Conservation (phyloP, 2,797 vertebrate genomes). For the Ctenopoma kingsleyae region DNA sequence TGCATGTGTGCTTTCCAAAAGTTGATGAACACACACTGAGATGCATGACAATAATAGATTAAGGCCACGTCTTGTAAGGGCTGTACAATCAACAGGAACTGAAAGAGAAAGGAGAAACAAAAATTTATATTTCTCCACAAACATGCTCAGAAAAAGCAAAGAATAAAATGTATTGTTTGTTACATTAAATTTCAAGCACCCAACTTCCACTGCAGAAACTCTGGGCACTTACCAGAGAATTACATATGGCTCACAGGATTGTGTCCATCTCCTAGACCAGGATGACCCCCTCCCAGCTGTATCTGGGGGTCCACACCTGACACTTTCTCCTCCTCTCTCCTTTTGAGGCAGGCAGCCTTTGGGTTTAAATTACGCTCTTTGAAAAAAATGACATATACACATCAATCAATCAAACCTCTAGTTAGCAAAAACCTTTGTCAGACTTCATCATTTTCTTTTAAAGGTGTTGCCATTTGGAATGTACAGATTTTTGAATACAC, state of each 20-base stretch:
- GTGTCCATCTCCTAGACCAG: slow-evolving; percentile 92
- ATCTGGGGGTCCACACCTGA: slow-evolving; percentile 94
- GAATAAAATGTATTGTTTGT: not conserved
- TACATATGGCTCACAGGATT: slow-evolving; percentile 92
- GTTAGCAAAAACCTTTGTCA: not conserved
- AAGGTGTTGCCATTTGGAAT: not conserved
- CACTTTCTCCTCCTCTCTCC: slow-evolving; percentile 98
- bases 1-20: slow-evolving; percentile 56
- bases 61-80: slow-evolving; percentile 87
- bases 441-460: too few relatives aligned
- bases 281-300: slow-evolving; percentile 91
- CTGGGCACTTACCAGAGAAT: slow-evolving; percentile 72
- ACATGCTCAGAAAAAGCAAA: not conserved
- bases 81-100: slow-evolving; percentile 81
- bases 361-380: slow-evolving; percentile 98
- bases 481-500: slow-evolving; percentile 13
- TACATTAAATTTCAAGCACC: not conserved
- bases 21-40: slow-evolving; percentile 78
- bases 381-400: slow-evolving; percentile 11
- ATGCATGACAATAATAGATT: slow-evolving; percentile 82
- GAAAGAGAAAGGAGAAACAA: slow-evolving; percentile 50
- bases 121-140: not conserved
- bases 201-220: not conserved
- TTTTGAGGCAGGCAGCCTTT: slow-evolving; percentile 97
- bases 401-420: slow-evolving; percentile 14